Evolutionary conservation across 2,113 vertebrate species (phyloP).

Genomic region (Acanthochromis polyacanthus): DNA sequence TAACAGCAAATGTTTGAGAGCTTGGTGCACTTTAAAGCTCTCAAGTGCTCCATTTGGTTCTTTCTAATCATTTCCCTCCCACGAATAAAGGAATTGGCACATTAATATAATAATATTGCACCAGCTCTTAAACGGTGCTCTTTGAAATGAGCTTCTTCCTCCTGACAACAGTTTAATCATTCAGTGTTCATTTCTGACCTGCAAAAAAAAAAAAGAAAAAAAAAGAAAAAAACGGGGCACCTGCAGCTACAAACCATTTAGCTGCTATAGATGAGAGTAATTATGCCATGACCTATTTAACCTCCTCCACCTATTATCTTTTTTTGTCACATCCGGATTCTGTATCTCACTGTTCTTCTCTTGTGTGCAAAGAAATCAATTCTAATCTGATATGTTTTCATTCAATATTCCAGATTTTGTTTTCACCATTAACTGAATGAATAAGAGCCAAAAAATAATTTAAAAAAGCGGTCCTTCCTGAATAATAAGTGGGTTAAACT

Average conservation of each 20-base stretch:
- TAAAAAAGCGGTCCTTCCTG: slow-evolving; percentile 45
- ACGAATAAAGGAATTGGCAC: background rate
- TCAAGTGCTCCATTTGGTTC: background rate
- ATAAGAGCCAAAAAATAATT: slow-evolving; percentile 37
- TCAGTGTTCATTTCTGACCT: slow-evolving; percentile 20
- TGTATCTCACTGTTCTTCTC: slow-evolving; percentile 2
- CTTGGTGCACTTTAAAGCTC: background rate
- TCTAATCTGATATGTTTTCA: slow-evolving; percentile 64
- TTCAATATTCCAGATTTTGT: slow-evolving; percentile 63
- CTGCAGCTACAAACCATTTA: slow-evolving; percentile 47
- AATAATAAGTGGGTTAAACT: slow-evolving; percentile 62
- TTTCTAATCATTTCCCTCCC: background rate
- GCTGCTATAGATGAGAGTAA: slow-evolving; percentile 16
- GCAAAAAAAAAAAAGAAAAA: background rate
- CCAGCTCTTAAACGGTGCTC: background rate
- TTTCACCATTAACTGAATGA: slow-evolving; percentile 58
- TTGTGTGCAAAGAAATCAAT: slow-evolving; percentile 49
- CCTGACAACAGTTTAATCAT: slow-evolving; percentile 21
- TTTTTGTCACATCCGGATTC: slow-evolving; percentile 19
- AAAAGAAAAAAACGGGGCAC: slow-evolving; percentile 4
- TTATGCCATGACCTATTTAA: slow-evolving; percentile 31
- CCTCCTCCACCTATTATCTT: slow-evolving; percentile 14
- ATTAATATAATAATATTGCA: background rate
- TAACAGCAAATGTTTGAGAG: background rate
- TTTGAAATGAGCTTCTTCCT: slow-evolving; percentile 24